Percentiles rank a stretch among this genome's conserved stretches.
These are phyloP conservation scores for Elephas maximus DNA, from an alignment of 2,113 vertebrate genomes.

Conservation along the genomic window DNA sequence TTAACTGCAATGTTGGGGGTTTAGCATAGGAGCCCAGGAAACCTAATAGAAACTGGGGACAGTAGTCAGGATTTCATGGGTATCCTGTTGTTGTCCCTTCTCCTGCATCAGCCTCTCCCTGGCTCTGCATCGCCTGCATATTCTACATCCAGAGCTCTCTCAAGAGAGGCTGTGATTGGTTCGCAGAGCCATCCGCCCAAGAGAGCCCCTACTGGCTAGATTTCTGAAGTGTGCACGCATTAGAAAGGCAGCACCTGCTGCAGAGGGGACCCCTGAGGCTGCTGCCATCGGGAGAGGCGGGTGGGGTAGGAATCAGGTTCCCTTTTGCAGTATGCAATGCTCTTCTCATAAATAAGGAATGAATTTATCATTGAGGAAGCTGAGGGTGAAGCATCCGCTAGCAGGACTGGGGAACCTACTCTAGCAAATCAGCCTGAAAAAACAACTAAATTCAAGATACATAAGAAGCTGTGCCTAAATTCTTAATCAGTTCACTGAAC, in stretches of 20 bases:
- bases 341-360: not conserved
- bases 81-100: not conserved
- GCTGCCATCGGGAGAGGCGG: not conserved
- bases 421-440: slow-evolving; percentile 18
- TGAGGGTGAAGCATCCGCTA: not conserved
- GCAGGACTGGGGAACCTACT: not conserved
- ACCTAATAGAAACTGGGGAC: not conserved
- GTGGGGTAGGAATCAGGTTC: not conserved
- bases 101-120: not conserved
- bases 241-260: not conserved
- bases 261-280: not conserved
- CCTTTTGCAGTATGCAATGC: not conserved
- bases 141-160: not conserved
- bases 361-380: not conserved
- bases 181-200: not conserved
- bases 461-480: not conserved
- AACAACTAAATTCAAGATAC: not conserved
- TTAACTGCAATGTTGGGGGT: not conserved
- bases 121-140: not conserved
- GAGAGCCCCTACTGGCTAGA: not conserved
- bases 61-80: not conserved
- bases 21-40: not conserved
- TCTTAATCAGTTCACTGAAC: not conserved
- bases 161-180: not conserved
- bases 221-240: not conserved